phyloP scores from a whole-genome alignment of 2,888 invertebrate genomes.

The Cheiracanthium punctorium region DNA sequence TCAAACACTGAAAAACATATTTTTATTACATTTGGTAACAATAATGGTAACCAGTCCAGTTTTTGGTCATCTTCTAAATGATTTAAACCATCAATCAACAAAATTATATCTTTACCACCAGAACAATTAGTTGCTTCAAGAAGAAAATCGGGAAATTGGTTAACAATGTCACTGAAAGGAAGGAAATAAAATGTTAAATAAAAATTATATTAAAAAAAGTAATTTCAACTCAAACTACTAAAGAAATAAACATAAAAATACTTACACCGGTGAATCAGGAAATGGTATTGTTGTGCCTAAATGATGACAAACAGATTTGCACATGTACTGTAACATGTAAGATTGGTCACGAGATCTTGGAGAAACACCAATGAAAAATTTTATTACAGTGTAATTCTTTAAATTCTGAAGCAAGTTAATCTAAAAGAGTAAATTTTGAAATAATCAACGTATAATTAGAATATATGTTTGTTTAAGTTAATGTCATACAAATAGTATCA shows the following conservation, averaged over 20 bases:
- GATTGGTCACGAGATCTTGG: conserved; percentile 42
- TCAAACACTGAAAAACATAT: no score
- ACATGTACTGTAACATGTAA: conserved; percentile 52
- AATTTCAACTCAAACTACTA: no score
- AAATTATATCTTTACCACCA: conserved; percentile 71
- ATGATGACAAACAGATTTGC: conserved; percentile 23
- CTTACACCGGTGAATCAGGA: conserved; percentile 42
- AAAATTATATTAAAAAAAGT: no score
- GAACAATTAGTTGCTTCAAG: conserved; percentile 40
- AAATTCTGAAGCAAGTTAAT: conserved; percentile 34
- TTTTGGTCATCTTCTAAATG: conserved; percentile 74
- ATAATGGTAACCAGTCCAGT: conserved; percentile 76
- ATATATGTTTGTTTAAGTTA: no score
- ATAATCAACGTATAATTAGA: no score
- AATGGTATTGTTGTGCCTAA: conserved; percentile 21
- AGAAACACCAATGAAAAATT: conserved; percentile 57
- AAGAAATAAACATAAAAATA: not conserved
- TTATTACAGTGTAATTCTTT: conserved; percentile 35
- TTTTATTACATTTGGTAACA: conserved; percentile 75
- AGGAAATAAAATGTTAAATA: not conserved
- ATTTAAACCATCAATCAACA: conserved; percentile 77
- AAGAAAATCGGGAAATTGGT: conserved; percentile 58
- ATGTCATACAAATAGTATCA: no score
- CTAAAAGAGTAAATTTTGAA: no score
- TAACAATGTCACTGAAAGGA: conserved; percentile 38